phyloP scores from a whole-genome alignment of 2,797 vertebrate species.

The Sebastes minor region DNA sequence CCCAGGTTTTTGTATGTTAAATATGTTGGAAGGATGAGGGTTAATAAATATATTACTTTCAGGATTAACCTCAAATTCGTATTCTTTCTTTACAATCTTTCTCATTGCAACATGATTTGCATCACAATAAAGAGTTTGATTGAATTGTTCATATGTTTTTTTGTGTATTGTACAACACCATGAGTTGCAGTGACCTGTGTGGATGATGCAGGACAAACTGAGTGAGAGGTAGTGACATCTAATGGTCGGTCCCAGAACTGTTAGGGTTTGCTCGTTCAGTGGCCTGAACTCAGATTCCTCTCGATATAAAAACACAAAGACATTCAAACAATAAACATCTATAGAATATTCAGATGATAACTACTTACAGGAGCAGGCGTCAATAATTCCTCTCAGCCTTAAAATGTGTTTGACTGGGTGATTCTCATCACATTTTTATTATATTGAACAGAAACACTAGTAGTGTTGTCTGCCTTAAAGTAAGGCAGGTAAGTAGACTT shows the following conservation, averaged over 20 bases:
- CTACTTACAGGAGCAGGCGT: too few species aligned
- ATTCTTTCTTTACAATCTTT: background rate
- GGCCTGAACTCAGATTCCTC: background rate
- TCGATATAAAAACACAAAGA: background rate
- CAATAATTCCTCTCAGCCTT: background rate
- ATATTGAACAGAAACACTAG: background rate
- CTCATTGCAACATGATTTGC: background rate
- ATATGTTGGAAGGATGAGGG: background rate
- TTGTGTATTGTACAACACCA: background rate
- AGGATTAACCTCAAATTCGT: background rate
- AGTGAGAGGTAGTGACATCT: slow-evolving; percentile 7
- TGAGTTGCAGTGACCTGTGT: background rate
- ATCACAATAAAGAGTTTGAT: too few species aligned
- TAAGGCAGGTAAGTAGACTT: background rate
- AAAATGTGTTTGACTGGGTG: background rate
- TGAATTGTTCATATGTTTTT: background rate
- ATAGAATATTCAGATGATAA: background rate
- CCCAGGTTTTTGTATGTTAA: background rate
- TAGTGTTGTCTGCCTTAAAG: too few species aligned
- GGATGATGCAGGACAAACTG: background rate
- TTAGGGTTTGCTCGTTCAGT: too few species aligned
- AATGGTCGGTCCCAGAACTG: background rate
- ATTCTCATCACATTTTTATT: background rate
- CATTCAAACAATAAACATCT: background rate
- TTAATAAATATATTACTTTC: background rate